Conservation (phyloP, 35 echinoderm and acorn worm genomes). For the Antedon bifida region DNA sequence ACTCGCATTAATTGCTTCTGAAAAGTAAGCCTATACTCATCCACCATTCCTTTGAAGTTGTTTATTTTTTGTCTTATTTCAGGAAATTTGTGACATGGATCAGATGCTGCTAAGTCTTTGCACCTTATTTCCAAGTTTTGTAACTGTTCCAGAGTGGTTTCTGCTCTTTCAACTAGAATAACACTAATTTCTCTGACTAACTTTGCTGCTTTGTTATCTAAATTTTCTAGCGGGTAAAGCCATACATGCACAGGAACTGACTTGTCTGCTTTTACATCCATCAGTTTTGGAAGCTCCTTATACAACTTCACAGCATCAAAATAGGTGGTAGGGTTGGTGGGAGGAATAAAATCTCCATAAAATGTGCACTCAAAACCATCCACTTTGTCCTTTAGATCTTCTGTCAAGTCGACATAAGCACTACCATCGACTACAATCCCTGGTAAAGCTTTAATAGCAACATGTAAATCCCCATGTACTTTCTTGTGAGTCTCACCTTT, state of each 20-base stretch:
- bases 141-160: constrained; percentile 10
- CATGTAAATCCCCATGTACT: constrained; percentile 14
- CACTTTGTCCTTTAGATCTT: background rate
- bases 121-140: constrained; percentile 5
- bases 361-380: constrained; percentile 13
- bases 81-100: constrained; percentile 12
- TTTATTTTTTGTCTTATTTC: constrained; percentile 5
- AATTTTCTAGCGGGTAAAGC: constrained; percentile 15
- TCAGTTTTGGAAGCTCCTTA: constrained; percentile 14
- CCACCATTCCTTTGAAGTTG: background rate
- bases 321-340: constrained; percentile 21
- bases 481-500: constrained; percentile 7
- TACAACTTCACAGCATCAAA: constrained; percentile 7
- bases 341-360: constrained; percentile 14
- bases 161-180: background rate
- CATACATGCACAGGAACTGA: constrained; percentile 12
- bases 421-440: background rate
- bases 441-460: background rate
- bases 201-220: constrained; percentile 8
- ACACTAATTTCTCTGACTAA: constrained; percentile 3
- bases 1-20: constrained; percentile 3
- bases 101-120: background rate
- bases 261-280: constrained; percentile 10
- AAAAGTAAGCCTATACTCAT: constrained; percentile 6
- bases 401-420: background rate